phyloP scores from a whole-genome alignment of 2,113 vertebrate species.

The Aspidoscelis tigris region DNA sequence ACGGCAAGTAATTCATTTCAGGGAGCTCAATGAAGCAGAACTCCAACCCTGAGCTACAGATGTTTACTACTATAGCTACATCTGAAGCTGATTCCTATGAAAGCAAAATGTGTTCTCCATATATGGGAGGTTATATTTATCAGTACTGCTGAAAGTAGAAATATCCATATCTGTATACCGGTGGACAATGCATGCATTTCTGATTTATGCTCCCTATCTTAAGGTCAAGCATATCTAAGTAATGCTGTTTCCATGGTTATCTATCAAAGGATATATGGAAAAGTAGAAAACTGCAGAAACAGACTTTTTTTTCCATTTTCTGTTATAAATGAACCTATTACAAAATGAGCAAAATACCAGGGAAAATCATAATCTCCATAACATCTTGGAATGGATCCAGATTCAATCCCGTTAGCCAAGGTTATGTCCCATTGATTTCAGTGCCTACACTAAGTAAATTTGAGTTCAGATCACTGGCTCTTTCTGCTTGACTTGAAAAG shows the following conservation, averaged over 20 bases:
- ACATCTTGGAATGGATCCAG: background rate
- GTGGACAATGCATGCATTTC: too few relatives aligned
- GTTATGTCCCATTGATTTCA: background rate
- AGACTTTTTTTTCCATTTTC: background rate
- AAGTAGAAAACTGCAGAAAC: background rate
- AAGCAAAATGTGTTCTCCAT: background rate
- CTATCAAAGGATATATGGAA: too few relatives aligned
- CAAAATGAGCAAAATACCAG: background rate
- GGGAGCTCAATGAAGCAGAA: too few relatives aligned
- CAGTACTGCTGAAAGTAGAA: background rate
- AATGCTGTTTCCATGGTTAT: too few relatives aligned
- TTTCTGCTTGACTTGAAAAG: background rate
- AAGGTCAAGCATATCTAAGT: too few relatives aligned
- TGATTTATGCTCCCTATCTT: too few relatives aligned
- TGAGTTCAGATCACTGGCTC: background rate
- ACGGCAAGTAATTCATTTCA: too few relatives aligned
- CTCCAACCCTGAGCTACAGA: too few relatives aligned
- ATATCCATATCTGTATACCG: background rate
- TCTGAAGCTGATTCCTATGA: background rate
- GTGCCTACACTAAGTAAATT: background rate
- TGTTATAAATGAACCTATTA: background rate
- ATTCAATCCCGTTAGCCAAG: background rate
- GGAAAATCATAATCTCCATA: background rate
- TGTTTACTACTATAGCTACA: too few relatives aligned
- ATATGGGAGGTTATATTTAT: background rate